A percentile compares a stretch with the other conserved stretches of the same genome.
These are phyloP conservation scores for Paedocypris sp. DNA, from an alignment of 2,113 vertebrate genomes.

Conservation along the genomic window DNA sequence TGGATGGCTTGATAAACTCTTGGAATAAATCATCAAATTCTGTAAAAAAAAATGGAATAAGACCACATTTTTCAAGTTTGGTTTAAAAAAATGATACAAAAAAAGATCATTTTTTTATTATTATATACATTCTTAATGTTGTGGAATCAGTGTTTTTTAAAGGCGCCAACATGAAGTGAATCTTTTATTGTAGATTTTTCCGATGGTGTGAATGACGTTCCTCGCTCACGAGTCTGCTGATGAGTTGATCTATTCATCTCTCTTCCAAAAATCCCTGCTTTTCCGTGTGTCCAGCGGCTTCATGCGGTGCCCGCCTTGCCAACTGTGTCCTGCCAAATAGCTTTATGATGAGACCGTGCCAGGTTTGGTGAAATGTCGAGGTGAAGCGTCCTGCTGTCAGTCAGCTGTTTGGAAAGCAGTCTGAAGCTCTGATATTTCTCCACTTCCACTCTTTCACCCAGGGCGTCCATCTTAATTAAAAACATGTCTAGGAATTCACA, in stretches of 20 bases:
- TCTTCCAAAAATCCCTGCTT: background rate
- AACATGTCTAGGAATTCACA: no score
- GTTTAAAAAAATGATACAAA: no score
- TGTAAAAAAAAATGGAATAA: no score
- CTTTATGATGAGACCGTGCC: background rate
- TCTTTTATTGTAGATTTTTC: no score
- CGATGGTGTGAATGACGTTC: no score
- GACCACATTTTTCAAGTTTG: no score
- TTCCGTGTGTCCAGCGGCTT: background rate
- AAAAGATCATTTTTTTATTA: no score
- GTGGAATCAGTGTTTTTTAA: no score
- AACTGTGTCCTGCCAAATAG: background rate
- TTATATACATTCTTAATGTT: no score
- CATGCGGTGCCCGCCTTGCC: background rate
- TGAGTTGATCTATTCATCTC: constrained; percentile 7
- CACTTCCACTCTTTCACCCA: background rate
- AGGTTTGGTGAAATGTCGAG: background rate
- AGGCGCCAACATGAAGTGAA: no score
- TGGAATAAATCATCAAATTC: no score
- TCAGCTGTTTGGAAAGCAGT: background rate
- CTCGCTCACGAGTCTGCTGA: background rate
- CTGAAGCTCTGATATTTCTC: background rate
- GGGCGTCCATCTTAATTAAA: background rate
- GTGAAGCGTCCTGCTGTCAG: background rate
- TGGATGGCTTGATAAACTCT: no score